Conservation (phyloP, 2,797 vertebrate species). For the Setipinna tenuifilis region DNA sequence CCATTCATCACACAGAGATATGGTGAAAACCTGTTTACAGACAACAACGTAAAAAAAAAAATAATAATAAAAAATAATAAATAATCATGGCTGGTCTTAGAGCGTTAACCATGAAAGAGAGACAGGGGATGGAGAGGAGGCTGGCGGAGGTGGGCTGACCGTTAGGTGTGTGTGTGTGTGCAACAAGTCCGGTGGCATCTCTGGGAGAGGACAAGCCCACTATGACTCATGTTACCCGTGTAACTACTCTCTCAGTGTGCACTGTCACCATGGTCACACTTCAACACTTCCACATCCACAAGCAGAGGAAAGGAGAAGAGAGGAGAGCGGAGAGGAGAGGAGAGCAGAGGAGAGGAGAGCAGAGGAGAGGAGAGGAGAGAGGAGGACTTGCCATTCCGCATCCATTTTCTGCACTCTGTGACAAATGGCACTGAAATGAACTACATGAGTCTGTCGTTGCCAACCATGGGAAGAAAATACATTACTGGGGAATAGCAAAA, state of each 20-base stretch:
- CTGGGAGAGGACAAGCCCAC: slow-evolving; percentile 19
- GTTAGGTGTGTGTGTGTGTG: not conserved
- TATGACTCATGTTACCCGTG: slow-evolving; percentile 44
- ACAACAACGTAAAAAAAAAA: too few species aligned
- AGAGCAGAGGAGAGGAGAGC: too few species aligned
- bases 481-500: not conserved
- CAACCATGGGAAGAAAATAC: not conserved
- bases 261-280: slow-evolving; percentile 67
- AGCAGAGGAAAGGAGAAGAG: not conserved
- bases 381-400: slow-evolving; percentile 54
- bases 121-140: not conserved
- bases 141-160: not conserved
- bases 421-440: slow-evolving; percentile 51
- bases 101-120: not conserved
- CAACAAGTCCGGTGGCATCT: not conserved
- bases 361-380: slow-evolving; percentile 30
- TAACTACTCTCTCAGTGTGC: slow-evolving; percentile 49
- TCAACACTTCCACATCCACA: slow-evolving; percentile 58
- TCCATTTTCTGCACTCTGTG: slow-evolving; percentile 65
- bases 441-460: not conserved
- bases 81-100: not conserved
- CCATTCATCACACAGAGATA: slow-evolving; percentile 2
- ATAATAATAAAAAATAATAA: too few species aligned
- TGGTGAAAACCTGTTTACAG: not conserved
- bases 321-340: too few species aligned